These are phyloP conservation scores for Pocillopora grandis DNA, from an alignment of 92 coral and sea anemone genomes.

Conservation along the genomic window DNA sequence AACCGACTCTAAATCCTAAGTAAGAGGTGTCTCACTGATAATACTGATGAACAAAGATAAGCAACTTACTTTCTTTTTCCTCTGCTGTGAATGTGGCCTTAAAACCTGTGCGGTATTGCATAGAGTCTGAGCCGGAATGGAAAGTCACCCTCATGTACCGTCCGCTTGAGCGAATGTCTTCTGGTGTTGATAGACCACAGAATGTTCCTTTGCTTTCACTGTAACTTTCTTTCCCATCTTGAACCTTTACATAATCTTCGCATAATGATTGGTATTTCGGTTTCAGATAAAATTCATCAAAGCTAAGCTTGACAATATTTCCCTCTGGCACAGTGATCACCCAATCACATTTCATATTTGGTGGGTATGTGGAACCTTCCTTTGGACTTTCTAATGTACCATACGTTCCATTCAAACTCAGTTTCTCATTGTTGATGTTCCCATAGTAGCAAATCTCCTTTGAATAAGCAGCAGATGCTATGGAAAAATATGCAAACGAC, in stretches of 20 bases:
- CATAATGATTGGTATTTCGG: not conserved
- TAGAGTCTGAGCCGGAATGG: not conserved
- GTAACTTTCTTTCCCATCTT: constrained; percentile 37
- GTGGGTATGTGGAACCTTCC: not conserved
- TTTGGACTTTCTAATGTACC: constrained; percentile 11
- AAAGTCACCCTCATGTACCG: constrained; percentile 33
- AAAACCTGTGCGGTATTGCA: not conserved
- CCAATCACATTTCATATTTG: constrained; percentile 31
- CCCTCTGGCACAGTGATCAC: constrained; percentile 25
- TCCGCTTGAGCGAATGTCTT: constrained; percentile 35
- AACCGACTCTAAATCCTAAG: too few relatives aligned
- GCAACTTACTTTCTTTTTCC: not conserved
- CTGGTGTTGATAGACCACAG: constrained; percentile 50
- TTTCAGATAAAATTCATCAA: constrained; percentile 21
- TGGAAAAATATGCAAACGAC: not conserved
- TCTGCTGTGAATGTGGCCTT: constrained; percentile 4
- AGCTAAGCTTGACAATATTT: constrained; percentile 17
- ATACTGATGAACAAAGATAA: too few relatives aligned
- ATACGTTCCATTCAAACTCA: not conserved
- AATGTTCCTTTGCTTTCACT: constrained; percentile 40
- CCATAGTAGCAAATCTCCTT: not conserved
- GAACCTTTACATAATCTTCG: constrained; percentile 50
- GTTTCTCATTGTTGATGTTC: not conserved
- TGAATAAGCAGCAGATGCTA: not conserved
- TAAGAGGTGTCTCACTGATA: too few relatives aligned